Base-by-base conservation (phyloP, 2,797 vertebrate genomes). In the Rhinogobio ventralis region DNA sequence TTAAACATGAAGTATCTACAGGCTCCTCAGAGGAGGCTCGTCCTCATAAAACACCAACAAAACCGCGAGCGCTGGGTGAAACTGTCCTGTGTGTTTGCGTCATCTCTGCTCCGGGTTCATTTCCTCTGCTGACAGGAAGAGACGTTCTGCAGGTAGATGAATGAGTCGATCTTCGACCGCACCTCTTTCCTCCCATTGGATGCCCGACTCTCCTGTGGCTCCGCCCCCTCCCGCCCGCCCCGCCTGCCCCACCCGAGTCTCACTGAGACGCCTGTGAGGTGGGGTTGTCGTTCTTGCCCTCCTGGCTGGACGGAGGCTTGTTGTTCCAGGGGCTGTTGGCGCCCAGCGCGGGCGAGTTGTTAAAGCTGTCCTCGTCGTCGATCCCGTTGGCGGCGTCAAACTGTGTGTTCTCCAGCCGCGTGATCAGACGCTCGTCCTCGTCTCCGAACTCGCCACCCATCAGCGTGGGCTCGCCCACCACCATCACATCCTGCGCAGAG, bases 311-410 rank as follows among this genome's bases (percentile, higher is more conserved):
- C 87, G 97, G 98, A 73, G 97, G 96, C 95, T 99, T 99, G 97
- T 96, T 98, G 97, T 98, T 99, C 98, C 98, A 99, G 95, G 98
- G 98, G 92, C 98, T 99, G 96, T 97, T 97, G 93, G 97, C 96
- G 89, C 97, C 97, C 94, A 98, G 94, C 0, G 97, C 96, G 11
- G 98, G 98, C 60, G 98, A 99, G 95, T 97, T 97, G 97, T 96
- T 98, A 97, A 99, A 99, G 97, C 97, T 98, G 97, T 99, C 98
- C 96, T 99, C 97, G 85, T 99, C 98, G 49, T 99, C 98, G 90
- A 99, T 97, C 95, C 98, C 98, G 75, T 94, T 95, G 94, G 96
- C 97, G 57, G 96, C 96, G 87, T 99, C 98, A 89, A 96, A 99
- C 95, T 99, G 98, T 62, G 97, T 97, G 96, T 99, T 99, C 96